Conservation (phyloP, 2,888 invertebrate genomes). For the Halocaridina rubra region DNA sequence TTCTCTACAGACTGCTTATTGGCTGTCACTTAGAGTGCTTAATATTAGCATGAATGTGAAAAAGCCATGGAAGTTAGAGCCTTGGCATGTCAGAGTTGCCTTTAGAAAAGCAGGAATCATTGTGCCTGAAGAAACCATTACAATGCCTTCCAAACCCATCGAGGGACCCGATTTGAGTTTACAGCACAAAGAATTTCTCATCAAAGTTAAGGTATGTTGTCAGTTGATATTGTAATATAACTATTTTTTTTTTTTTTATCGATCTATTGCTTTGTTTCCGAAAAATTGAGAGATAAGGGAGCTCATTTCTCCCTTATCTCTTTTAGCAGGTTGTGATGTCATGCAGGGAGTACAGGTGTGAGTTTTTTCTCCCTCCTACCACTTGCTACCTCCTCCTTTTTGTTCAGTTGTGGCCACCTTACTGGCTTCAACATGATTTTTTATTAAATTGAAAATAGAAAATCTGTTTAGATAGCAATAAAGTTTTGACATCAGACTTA, state of each 20-base stretch:
- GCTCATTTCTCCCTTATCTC: no score
- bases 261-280: no score
- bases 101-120: slow-evolving; percentile 78
- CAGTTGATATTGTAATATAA: no score
- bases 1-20: not conserved
- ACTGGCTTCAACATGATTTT: no score
- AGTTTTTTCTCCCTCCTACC: no score
- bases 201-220: slow-evolving; percentile 83
- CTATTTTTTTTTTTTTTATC: not conserved
- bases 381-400: no score
- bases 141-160: slow-evolving; percentile 79
- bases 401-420: no score
- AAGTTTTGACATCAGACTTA: no score
- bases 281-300: not conserved
- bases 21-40: slow-evolving; percentile 74
- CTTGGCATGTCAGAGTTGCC: slow-evolving; percentile 83
- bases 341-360: no score
- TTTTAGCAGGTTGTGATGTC: no score
- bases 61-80: slow-evolving; percentile 85
- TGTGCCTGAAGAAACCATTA: slow-evolving; percentile 81
- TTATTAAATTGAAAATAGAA: no score
- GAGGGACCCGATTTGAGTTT: slow-evolving; percentile 83
- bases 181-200: slow-evolving; percentile 83
- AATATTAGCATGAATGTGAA: slow-evolving; percentile 83
- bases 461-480: no score